A percentile compares a stretch with the other conserved stretches of the same genome.
Conservation (phyloP, 2,888 invertebrate species). For the Glaucopsyche alexis region DNA sequence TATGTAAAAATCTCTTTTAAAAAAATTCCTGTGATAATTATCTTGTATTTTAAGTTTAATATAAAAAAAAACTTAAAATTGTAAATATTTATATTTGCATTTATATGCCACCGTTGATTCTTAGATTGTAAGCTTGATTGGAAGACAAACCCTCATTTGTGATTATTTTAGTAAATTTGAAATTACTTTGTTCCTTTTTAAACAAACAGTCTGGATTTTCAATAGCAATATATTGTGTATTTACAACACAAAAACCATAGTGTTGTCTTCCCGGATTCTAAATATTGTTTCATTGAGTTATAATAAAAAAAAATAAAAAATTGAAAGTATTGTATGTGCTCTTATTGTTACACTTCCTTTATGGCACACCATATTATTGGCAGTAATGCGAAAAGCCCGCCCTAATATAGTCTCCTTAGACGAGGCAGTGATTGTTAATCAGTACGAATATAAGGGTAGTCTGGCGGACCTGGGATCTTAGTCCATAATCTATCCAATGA, state of each 20-base stretch:
- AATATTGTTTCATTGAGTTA: background rate
- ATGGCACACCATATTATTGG: too few species aligned
- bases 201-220: background rate
- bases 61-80: background rate
- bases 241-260: background rate
- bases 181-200: background rate
- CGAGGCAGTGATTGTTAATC: too few species aligned
- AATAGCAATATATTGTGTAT: background rate
- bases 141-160: background rate
- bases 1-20: background rate
- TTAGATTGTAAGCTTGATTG: background rate
- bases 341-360: too few species aligned
- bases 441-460: too few species aligned
- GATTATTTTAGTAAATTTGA: background rate
- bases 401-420: too few species aligned
- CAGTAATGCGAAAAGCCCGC: too few species aligned
- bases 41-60: background rate
- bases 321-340: background rate
- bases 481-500: too few species aligned
- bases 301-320: background rate
- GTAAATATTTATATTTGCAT: background rate
- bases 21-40: constrained; percentile 3
- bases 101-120: background rate
- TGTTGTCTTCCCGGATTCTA: constrained; percentile 5
- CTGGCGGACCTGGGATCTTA: too few species aligned